Evolutionary conservation across 2,888 invertebrate genomes (phyloP).

Genomic region (Watsonalla cultraria): DNA sequence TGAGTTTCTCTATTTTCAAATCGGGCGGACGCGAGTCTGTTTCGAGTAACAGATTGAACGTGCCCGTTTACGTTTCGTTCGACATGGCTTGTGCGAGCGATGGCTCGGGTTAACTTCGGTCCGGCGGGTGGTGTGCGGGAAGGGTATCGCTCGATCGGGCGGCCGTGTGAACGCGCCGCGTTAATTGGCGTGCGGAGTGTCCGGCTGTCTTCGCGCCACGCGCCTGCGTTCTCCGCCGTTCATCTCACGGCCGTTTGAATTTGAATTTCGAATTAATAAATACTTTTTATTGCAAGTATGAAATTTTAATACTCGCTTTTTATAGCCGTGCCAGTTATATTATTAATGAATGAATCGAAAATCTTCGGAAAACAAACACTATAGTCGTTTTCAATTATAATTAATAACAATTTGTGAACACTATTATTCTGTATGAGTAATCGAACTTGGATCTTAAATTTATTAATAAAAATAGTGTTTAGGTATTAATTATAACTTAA

Average conservation of each 20-base stretch:
- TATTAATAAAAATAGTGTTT: too few relatives aligned
- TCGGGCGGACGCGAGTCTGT: conserved; percentile 49
- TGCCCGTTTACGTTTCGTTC: conserved; percentile 44
- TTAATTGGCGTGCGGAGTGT: conserved; percentile 71
- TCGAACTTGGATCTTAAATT: too few relatives aligned
- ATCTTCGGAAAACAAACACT: too few relatives aligned
- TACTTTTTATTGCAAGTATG: conserved; percentile 27
- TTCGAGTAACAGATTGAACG: conserved; percentile 32
- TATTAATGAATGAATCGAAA: too few relatives aligned
- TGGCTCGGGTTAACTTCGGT: conserved; percentile 39
- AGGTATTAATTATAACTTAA: neutral
- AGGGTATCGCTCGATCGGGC: conserved; percentile 38
- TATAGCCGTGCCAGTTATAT: too few relatives aligned
- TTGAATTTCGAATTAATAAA: conserved; percentile 52
- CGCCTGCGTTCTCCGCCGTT: conserved; percentile 44
- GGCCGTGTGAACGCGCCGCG: conserved; percentile 68
- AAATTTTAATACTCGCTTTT: too few relatives aligned
- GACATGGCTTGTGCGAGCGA: conserved; percentile 22
- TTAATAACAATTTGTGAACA: too few relatives aligned
- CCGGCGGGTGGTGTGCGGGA: conserved; percentile 39
- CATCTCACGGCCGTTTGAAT: conserved; percentile 47
- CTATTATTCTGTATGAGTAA: too few relatives aligned
- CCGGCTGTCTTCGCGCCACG: conserved; percentile 67
- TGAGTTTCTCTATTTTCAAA: conserved; percentile 77
- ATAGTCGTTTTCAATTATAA: too few relatives aligned